Percentiles rank a stretch among this genome's conserved stretches.
Evolutionary conservation across 2,797 vertebrate genomes (phyloP).

Genomic region (Numenius phaeopus): DNA sequence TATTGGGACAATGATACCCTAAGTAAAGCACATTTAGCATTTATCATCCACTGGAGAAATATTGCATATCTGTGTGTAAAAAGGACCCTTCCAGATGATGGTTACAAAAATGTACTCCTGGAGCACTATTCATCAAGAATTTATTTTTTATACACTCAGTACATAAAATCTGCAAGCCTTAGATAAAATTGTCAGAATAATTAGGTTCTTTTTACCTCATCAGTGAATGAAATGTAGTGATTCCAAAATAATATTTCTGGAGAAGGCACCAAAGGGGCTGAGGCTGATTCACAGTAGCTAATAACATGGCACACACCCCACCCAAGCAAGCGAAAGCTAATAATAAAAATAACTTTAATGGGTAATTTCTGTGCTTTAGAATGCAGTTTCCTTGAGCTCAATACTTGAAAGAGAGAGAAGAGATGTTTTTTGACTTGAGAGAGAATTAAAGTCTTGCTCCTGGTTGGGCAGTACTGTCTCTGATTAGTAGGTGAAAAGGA

Average conservation of each 20-base stretch:
- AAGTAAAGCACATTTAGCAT: slow-evolving; percentile 29
- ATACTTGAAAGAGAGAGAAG: slow-evolving; percentile 18
- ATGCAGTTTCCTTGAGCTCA: background rate
- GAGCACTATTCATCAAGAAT: slow-evolving; percentile 54
- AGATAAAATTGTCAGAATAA: slow-evolving; percentile 77
- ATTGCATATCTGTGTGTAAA: slow-evolving; percentile 1
- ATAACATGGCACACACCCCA: background rate
- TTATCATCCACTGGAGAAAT: slow-evolving; percentile 40
- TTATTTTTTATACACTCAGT: slow-evolving; percentile 53
- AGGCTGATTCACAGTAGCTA: slow-evolving; percentile 24
- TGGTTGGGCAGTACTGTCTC: background rate
- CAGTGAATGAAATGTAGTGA: slow-evolving; percentile 48
- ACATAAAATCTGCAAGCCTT: slow-evolving; percentile 65
- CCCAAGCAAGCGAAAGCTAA: slow-evolving; percentile 18
- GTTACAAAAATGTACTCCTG: slow-evolving; percentile 58
- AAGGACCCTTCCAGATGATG: slow-evolving; percentile 43
- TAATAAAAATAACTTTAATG: slow-evolving; percentile 27
- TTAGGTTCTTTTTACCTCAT: slow-evolving; percentile 56
- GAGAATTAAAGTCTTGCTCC: background rate
- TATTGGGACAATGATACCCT: background rate
- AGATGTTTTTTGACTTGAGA: slow-evolving; percentile 1
- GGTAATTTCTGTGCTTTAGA: slow-evolving; percentile 47
- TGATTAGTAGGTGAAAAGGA: slow-evolving; percentile 26
- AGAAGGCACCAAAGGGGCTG: slow-evolving; percentile 23
- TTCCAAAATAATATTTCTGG: slow-evolving; percentile 51